phyloP scores from a whole-genome alignment of 2,113 vertebrate genomes.

The Bubo bubo region DNA sequence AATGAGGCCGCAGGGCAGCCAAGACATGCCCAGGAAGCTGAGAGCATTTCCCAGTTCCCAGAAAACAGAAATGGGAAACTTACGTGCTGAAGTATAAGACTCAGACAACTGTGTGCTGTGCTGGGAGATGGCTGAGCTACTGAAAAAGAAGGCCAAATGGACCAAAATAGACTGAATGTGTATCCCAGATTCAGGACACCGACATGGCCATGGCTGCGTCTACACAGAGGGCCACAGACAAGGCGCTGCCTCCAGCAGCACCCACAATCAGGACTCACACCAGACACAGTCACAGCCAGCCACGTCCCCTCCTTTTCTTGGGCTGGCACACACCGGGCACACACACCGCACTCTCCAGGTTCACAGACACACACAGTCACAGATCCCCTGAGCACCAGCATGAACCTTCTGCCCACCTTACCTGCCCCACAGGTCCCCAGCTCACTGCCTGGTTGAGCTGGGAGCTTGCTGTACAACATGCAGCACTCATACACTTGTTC shows the following conservation, averaged over 20 bases:
- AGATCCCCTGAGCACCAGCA: accelerated
- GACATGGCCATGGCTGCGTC: neutral
- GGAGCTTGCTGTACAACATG: accelerated
- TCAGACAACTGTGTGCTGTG: neutral
- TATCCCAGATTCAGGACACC: neutral
- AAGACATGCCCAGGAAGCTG: neutral
- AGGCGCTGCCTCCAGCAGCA: neutral
- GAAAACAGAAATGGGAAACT: neutral
- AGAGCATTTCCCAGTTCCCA: neutral
- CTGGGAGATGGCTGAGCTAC: neutral
- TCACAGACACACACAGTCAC: neutral
- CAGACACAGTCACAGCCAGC: neutral
- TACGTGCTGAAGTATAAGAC: neutral
- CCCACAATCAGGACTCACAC: neutral
- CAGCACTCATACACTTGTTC: neutral
- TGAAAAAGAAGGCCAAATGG: neutral
- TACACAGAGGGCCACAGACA: neutral
- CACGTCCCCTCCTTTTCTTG: neutral
- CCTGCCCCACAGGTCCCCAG: too few relatives aligned
- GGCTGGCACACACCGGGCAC: neutral
- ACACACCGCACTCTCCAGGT: neutral
- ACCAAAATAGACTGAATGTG: neutral
- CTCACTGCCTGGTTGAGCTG: neutral
- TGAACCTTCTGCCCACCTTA: neutral
- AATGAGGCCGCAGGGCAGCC: neutral